Conservation (phyloP, 2,113 vertebrate genomes). For the Labeo rohita region DNA sequence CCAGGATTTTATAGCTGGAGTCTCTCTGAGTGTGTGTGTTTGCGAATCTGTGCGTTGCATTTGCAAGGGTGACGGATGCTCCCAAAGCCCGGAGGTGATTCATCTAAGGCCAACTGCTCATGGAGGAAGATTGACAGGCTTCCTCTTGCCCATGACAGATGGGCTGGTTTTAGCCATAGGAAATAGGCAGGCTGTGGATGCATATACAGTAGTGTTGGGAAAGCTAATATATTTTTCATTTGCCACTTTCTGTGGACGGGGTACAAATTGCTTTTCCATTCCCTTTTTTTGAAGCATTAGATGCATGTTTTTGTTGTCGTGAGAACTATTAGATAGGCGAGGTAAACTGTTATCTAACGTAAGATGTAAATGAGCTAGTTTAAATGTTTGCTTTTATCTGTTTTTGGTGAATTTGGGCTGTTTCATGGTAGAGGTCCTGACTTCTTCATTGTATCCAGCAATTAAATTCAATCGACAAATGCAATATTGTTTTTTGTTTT, state of each 20-base stretch:
- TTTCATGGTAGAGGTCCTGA: background rate
- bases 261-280: background rate
- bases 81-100: conserved; percentile 35
- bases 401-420: background rate
- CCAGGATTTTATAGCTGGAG: conserved; percentile 23
- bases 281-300: background rate
- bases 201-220: conserved; percentile 11
- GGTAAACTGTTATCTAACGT: background rate
- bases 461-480: background rate
- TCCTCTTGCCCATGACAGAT: conserved; percentile 26
- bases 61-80: conserved; percentile 15
- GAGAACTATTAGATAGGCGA: background rate
- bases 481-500: background rate
- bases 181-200: conserved; percentile 19
- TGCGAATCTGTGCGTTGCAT: conserved; percentile 1
- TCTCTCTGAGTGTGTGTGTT: conserved; percentile 22
- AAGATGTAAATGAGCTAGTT: background rate
- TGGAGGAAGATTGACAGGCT: conserved; percentile 39
- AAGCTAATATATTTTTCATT: conserved; percentile 5
- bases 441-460: background rate
- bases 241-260: background rate
- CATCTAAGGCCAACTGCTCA: conserved; percentile 33
- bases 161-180: conserved; percentile 24
- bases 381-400: background rate
- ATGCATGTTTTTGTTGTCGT: background rate